Base-by-base conservation (phyloP, 1,140 invertebrate genomes). In the Tetraneura akinire region DNA sequence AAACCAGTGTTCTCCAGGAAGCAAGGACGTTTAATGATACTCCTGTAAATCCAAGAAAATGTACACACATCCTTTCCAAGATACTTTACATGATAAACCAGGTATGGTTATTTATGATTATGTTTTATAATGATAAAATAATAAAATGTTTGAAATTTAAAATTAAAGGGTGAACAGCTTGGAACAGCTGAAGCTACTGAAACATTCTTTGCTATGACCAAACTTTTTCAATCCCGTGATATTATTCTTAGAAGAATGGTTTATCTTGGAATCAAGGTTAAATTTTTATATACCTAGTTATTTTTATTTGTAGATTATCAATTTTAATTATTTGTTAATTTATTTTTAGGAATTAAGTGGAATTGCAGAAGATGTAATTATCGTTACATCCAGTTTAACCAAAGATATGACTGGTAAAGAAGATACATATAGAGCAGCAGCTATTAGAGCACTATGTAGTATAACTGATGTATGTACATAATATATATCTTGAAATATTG, bases 361-460 rank as follows among this genome's bases (percentile, higher is more conserved):
- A 21, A 89, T 98, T 81, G 97, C 98, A 8, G 96, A 99, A 85
- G 97, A 99, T 91, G 97, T 99, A 4, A 99, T 99, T 81, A 99
- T 99, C 85, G 98, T 99, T 0, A 99, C 97, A 6, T 96, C 92
- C 68, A 97, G 95, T 84, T 88, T 99, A 68, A 99, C 97, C 10
- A 99, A 99, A 86, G 98, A 99, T 85, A 99, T 99, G 97, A 99
- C 97, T 66, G 96, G 97, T 1, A 97, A 96, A 84, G 97, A 99
- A 86, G 97, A 99, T 87, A 87, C 96, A 64, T 98, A 98, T 84
- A 87, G 97, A 82, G 95, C 96, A 10, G 94, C 97, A 21, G 97
- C 98, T 32, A 98, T 99, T 80, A 88, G 98, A 83, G 97, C 98
- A 0, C 87, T 99, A 0, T 99, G 97, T 86, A 96, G 94, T 82